Conservation (phyloP, 2,888 invertebrate species). For the Chloroclystis v-ata region DNA sequence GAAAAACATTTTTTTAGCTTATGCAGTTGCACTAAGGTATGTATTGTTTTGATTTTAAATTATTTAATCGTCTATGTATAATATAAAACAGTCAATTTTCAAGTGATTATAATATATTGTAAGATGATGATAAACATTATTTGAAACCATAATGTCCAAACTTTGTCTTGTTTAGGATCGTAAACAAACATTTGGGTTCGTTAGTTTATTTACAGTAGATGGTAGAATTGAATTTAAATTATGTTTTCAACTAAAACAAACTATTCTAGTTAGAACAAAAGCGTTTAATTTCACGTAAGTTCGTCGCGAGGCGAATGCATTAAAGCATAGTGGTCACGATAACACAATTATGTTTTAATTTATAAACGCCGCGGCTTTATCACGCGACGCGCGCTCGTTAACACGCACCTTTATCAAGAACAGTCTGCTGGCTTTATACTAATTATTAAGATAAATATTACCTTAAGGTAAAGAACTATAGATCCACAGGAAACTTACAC, state of each 20-base stretch:
- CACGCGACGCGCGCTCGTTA: conserved; percentile 58
- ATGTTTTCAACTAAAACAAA: conserved; percentile 6
- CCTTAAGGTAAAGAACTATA: conserved; percentile 36
- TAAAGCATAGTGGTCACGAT: conserved; percentile 73
- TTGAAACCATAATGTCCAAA: no score
- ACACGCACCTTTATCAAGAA: conserved; percentile 72
- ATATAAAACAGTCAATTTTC: no score
- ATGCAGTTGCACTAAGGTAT: no score
- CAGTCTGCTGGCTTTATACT: conserved; percentile 67
- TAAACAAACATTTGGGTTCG: no score
- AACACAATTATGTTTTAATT: conserved; percentile 78
- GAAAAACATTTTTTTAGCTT: no score
- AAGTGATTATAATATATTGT: no score
- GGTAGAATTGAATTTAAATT: no score
- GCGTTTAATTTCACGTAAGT: conserved; percentile 26
- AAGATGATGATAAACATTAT: no score
- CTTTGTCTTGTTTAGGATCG: no score
- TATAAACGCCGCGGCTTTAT: conserved; percentile 65
- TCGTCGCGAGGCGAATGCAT: conserved; percentile 50
- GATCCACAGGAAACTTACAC: neutral
- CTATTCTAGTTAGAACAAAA: conserved; percentile 27
- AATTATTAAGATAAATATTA: conserved; percentile 77
- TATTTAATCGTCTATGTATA: no score
- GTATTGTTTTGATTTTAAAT: no score
- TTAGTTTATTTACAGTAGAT: no score